Evolutionary conservation across 2,113 vertebrate species (phyloP), one percentile per base, ranked within the genome.

Genomic region (Gasterosteus nipponicus): DNA sequence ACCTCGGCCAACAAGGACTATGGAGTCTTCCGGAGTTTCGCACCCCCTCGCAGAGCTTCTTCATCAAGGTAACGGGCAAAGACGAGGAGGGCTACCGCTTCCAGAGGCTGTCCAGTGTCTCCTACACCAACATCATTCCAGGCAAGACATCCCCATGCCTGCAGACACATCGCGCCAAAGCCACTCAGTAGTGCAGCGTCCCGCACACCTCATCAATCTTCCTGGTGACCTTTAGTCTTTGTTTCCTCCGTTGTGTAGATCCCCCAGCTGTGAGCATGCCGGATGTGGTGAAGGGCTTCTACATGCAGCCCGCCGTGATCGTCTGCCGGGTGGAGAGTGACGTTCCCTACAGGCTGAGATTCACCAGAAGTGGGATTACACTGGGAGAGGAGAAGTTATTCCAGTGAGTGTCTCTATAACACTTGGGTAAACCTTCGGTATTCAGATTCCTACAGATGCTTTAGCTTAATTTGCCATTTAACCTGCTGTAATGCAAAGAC

Each of bases 41-140:
- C 0, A 93, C 93, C 0, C 97, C 97, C 18, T 74, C 78, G 0
- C 95, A 96, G 19, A 96, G 95, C 76, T 98, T 98, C 87, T 96
- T 96, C 75, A 93, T 99, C 85, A 96, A 95, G 88, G 94, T 96
- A 70, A 96, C 92, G 5, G 97, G 97, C 2, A 88, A 94, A 83
- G 97, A 98, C 0, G 83, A 82, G 2, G 92, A 94, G 14, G 97
- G 96, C 6, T 94, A 96, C 80, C 86, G 88, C 42, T 93, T 99
- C 87, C 96, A 98, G 80, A 96, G 97, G n/a, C 93, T 98, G 80
- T 99, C 97, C 0, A 96, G 95, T 15, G 96, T 98, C 77, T 95
- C 97, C 60, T 99, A 98, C 93, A 96, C 91, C 61, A 96, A 95
- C n/a, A 89, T 96, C n/a, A 82, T 95, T 73, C 96, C 97, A 3